Evolutionary conservation across 2,113 vertebrate species (phyloP).

Genomic region (Labrus mixtus): DNA sequence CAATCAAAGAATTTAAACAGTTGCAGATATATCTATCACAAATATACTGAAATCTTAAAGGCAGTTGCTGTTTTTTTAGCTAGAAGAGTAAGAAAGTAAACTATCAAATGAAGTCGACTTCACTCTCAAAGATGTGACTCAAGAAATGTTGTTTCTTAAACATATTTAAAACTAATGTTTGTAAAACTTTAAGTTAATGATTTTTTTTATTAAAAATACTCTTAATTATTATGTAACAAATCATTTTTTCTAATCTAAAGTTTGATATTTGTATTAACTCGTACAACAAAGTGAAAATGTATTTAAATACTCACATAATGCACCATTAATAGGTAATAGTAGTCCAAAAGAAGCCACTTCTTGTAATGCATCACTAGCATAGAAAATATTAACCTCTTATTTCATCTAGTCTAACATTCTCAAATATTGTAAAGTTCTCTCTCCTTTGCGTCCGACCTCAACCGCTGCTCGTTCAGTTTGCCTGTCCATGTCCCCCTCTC

Average conservation of each 20-base stretch:
- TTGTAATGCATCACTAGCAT: slow-evolving; percentile 6
- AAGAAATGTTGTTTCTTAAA: background rate
- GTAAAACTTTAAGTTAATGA: background rate
- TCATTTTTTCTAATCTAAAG: background rate
- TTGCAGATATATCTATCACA: background rate
- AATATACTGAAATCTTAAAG: background rate
- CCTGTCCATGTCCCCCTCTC: slow-evolving; percentile 68
- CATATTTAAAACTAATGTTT: background rate
- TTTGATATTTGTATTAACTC: background rate
- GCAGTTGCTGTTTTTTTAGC: background rate
- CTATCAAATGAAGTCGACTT: too few species aligned
- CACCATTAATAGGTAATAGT: slow-evolving; percentile 25
- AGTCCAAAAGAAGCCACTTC: slow-evolving; percentile 46
- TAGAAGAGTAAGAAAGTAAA: background rate
- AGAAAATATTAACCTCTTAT: slow-evolving; percentile 18
- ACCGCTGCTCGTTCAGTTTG: slow-evolving; percentile 66
- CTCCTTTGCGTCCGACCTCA: slow-evolving; percentile 69
- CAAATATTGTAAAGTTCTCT: slow-evolving; percentile 35
- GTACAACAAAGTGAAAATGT: slow-evolving; percentile 4
- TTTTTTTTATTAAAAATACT: too few species aligned
- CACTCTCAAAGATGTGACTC: too few species aligned
- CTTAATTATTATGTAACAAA: background rate
- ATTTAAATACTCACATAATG: slow-evolving; percentile 65
- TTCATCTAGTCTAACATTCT: slow-evolving; percentile 12
- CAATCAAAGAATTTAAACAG: background rate